These are phyloP conservation scores for Idris sp. DNA, from an alignment of 1,140 invertebrate species.

Conservation along the genomic window DNA sequence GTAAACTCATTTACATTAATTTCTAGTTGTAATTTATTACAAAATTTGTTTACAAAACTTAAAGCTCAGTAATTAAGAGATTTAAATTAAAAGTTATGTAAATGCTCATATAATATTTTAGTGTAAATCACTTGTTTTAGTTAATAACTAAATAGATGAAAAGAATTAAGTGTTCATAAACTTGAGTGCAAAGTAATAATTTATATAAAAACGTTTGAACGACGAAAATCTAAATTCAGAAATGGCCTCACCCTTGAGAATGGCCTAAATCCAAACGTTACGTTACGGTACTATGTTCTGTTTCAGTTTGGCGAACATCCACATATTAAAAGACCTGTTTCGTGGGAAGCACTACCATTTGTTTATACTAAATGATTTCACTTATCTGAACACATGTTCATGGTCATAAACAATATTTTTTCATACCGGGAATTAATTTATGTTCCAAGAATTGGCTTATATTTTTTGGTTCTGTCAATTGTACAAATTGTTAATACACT, in stretches of 20 bases:
- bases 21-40: too few relatives aligned
- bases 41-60: too few relatives aligned
- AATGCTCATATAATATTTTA: too few relatives aligned
- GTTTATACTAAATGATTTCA: conserved; percentile 61
- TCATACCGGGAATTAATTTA: background rate
- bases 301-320: conserved; percentile 69
- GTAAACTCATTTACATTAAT: too few relatives aligned
- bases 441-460: too few relatives aligned
- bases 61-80: too few relatives aligned
- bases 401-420: conserved; percentile 36
- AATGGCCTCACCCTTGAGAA: conserved; percentile 73
- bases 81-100: too few relatives aligned
- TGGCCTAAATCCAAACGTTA: conserved; percentile 76
- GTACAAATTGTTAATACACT: too few relatives aligned
- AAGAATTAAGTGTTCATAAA: too few relatives aligned
- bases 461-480: too few relatives aligned
- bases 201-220: conserved; percentile 63
- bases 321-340: conserved; percentile 55
- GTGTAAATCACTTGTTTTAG: too few relatives aligned
- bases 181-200: conserved; percentile 44
- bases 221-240: conserved; percentile 73
- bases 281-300: conserved; percentile 69
- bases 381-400: conserved; percentile 36
- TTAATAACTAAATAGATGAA: too few relatives aligned
- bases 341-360: conserved; percentile 69